A percentile compares a stretch with the other conserved stretches of the same genome.
These are phyloP conservation scores for Aromia moschata DNA, from an alignment of 2,888 invertebrate species.

Conservation along the genomic window DNA sequence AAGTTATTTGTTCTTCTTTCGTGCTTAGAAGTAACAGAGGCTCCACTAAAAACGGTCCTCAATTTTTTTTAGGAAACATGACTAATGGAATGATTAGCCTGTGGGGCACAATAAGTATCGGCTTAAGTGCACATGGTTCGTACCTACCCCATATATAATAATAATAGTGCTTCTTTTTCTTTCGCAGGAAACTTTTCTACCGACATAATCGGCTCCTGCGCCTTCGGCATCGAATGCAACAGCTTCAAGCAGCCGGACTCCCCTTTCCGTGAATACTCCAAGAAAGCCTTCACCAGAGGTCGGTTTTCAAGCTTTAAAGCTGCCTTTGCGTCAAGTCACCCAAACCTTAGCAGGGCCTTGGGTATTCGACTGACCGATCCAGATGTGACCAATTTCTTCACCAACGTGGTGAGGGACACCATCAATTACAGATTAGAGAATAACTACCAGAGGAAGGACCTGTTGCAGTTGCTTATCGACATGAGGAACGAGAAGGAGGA, in stretches of 20 bases:
- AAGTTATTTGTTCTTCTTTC: too few relatives aligned
- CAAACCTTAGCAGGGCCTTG: background rate
- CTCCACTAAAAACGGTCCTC: background rate
- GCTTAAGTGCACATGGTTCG: too few relatives aligned
- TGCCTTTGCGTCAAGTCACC: background rate
- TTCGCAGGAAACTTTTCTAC: constrained; percentile 34
- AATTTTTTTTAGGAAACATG: background rate
- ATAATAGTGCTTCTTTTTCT: background rate
- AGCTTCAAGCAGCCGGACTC: constrained; percentile 65
- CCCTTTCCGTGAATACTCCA: constrained; percentile 54
- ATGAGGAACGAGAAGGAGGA: background rate
- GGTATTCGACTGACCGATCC: background rate
- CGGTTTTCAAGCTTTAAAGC: background rate
- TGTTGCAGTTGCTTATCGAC: constrained; percentile 23
- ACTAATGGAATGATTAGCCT: too few relatives aligned
- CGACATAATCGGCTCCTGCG: constrained; percentile 59
- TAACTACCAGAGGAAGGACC: constrained; percentile 17
- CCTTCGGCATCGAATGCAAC: constrained; percentile 69
- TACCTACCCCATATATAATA: too few relatives aligned
- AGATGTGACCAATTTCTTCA: constrained; percentile 17
- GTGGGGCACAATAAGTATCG: too few relatives aligned
- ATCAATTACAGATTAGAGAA: constrained; percentile 21
- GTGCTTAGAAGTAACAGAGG: too few relatives aligned
- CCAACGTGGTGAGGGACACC: constrained; percentile 11
- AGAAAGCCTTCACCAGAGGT: constrained; percentile 18